Percentiles rank a stretch among this genome's conserved stretches.
Evolutionary conservation across 2,113 vertebrate species (phyloP).

Genomic region (Bucco capensis): DNA sequence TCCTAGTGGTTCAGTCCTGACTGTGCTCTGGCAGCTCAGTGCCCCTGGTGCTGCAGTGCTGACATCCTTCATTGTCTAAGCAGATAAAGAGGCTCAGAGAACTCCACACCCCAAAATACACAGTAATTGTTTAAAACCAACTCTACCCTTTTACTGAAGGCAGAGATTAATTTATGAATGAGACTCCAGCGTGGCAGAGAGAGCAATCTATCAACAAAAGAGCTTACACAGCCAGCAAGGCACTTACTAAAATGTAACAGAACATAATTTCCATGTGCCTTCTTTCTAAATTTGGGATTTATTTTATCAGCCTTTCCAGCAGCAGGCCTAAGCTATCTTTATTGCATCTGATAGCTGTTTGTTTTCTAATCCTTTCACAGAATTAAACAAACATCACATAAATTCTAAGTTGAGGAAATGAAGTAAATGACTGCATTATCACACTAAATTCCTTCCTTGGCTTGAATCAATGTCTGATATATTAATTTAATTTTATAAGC

Average conservation of each 20-base stretch:
- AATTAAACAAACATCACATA: background rate
- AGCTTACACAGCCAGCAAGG: background rate
- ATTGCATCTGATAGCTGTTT: background rate
- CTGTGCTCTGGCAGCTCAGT: background rate
- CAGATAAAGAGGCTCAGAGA: background rate
- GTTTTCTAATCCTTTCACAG: background rate
- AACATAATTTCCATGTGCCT: background rate
- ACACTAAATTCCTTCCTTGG: background rate
- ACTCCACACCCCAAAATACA: background rate
- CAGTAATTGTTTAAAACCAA: background rate
- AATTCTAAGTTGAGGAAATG: background rate
- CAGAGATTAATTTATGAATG: background rate
- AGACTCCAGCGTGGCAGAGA: background rate
- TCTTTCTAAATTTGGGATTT: background rate
- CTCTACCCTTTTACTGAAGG: background rate
- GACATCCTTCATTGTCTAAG: background rate
- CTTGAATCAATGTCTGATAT: background rate
- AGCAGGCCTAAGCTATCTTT: background rate
- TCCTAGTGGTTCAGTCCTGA: background rate
- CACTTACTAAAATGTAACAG: background rate
- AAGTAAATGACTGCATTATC: background rate
- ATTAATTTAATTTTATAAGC: background rate
- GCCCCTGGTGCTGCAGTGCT: background rate
- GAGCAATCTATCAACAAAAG: background rate
- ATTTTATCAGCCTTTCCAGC: background rate